These are phyloP conservation scores for Byasa hedistus DNA, from an alignment of 2,888 invertebrate genomes.

Conservation along the genomic window DNA sequence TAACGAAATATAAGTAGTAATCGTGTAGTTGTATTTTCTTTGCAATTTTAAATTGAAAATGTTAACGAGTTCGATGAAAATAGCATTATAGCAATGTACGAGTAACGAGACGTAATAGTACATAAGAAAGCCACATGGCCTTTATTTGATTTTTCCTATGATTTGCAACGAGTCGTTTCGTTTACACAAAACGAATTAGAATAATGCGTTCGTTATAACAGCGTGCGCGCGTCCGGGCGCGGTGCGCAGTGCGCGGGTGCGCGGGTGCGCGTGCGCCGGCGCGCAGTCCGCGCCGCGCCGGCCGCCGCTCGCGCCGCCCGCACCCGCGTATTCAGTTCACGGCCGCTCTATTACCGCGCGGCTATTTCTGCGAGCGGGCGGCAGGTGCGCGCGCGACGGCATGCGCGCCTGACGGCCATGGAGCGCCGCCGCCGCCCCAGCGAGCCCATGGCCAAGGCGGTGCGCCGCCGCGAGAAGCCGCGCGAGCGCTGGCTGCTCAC, in stretches of 20 bases:
- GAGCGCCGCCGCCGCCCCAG: conserved; percentile 49
- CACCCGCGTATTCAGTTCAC: conserved; percentile 74
- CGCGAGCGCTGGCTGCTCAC: conserved; percentile 93
- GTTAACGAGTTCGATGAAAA: too few species aligned
- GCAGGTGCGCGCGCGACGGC: conserved; percentile 68
- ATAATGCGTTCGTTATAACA: too few species aligned
- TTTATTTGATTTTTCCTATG: too few species aligned
- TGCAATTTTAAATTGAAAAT: too few species aligned
- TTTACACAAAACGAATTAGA: too few species aligned
- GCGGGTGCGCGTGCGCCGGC: conserved; percentile 46
- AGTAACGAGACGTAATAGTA: too few species aligned
- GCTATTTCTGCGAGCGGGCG: conserved; percentile 49
- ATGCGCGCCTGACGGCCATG: conserved; percentile 41
- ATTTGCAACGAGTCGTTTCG: too few species aligned
- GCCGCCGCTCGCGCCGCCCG: conserved; percentile 49
- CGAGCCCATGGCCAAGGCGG: conserved; percentile 69
- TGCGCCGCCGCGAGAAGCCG: conserved; percentile 78
- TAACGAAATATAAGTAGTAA: too few species aligned
- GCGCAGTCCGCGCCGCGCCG: conserved; percentile 47
- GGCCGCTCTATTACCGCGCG: conserved; percentile 75
- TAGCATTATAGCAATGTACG: too few species aligned
- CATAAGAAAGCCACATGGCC: too few species aligned
- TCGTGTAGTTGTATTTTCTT: too few species aligned
- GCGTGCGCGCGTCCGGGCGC: too few species aligned
- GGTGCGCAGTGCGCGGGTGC: conserved; percentile 35